These are phyloP conservation scores for Cyanoliseus patagonus DNA, from an alignment of 2,113 vertebrate genomes.

Conservation along the genomic window DNA sequence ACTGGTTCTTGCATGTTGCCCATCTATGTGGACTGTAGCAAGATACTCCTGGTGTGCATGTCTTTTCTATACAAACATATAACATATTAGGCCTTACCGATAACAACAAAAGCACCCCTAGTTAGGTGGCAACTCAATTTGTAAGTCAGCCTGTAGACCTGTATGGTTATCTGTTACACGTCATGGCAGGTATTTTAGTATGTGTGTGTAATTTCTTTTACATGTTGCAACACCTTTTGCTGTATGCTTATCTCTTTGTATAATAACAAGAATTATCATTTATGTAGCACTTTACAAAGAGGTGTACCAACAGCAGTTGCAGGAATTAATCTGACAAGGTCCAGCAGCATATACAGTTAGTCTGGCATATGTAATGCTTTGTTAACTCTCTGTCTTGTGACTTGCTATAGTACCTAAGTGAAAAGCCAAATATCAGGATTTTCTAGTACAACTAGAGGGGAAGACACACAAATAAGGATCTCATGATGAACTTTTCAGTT, in stretches of 20 bases:
- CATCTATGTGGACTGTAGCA: background rate
- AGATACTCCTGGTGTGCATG: background rate
- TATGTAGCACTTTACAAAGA: background rate
- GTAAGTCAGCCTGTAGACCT: background rate
- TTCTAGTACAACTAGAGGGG: background rate
- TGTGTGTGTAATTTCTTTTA: background rate
- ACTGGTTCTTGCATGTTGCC: background rate
- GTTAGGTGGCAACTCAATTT: background rate
- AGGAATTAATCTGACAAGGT: background rate
- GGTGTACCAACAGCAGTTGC: background rate
- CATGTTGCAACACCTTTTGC: background rate
- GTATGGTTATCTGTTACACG: background rate
- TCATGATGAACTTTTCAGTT: background rate
- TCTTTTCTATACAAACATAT: background rate
- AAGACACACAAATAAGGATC: background rate
- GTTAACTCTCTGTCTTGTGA: background rate
- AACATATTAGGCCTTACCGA: background rate
- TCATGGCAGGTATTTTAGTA: background rate
- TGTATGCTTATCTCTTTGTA: background rate
- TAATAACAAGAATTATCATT: background rate
- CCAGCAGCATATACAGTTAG: background rate
- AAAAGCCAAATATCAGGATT: background rate
- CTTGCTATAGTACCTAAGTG: background rate
- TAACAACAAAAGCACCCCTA: background rate
- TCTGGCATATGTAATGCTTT: background rate